Conservation (phyloP, 1,140 invertebrate species). For the Drosophila punjabiensis region DNA sequence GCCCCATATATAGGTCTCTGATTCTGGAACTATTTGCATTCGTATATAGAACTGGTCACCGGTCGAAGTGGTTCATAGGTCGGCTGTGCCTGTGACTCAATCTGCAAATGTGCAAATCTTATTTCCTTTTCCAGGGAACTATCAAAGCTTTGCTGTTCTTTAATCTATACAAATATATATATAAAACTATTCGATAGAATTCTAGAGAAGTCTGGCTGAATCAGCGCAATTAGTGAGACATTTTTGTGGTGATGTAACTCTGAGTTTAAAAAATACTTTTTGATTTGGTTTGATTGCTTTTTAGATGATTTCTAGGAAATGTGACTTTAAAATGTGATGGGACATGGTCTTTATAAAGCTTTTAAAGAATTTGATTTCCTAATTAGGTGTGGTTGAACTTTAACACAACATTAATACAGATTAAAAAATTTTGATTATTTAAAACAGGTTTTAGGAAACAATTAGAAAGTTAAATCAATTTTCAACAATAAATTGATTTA, state of each 20-base stretch:
- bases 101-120: constrained; percentile 29
- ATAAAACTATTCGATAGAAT: constrained; percentile 5
- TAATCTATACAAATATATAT: constrained; percentile 22
- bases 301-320: not conserved
- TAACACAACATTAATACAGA: not conserved
- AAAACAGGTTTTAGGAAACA: too few relatives aligned
- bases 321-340: too few relatives aligned
- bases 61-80: constrained; percentile 38
- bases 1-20: not conserved
- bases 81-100: constrained; percentile 33
- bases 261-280: not conserved
- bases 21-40: constrained; percentile 14
- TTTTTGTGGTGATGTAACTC: constrained; percentile 8
- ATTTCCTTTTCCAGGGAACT: constrained; percentile 35
- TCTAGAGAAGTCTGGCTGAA: constrained; percentile 16
- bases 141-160: constrained; percentile 16
- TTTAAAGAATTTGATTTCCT: not conserved
- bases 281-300: not conserved
- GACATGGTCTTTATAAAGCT: not conserved
- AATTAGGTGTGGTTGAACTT: not conserved
- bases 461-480: too few relatives aligned
- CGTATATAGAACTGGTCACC: constrained; percentile 3
- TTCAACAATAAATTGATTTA: too few relatives aligned
- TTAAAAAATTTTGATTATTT: not conserved
- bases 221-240: constrained; percentile 14